A percentile compares a stretch with the other conserved stretches of the same genome.
Conservation (phyloP, 1,140 invertebrate genomes). For the Drosophila lowei region DNA sequence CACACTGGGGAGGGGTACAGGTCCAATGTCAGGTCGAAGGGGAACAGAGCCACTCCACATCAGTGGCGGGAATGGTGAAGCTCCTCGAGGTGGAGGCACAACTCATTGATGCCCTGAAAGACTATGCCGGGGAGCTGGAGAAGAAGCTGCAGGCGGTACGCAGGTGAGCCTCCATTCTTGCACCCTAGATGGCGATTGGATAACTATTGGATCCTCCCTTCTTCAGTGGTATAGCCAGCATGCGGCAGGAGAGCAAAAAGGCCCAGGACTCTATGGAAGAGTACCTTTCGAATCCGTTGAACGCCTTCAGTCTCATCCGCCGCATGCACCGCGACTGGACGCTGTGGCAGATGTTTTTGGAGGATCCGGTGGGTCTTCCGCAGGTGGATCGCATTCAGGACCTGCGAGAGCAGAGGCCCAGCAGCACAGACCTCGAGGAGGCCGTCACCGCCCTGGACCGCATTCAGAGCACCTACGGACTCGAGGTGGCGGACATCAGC, state of each 20-base stretch:
- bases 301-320: conserved; percentile 63
- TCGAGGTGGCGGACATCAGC: conserved; percentile 93
- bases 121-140: conserved; percentile 87
- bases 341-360: conserved; percentile 60
- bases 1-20: neutral
- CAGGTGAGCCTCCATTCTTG: conserved; percentile 28
- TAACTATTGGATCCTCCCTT: neutral
- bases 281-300: conserved; percentile 71
- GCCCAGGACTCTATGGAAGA: conserved; percentile 88
- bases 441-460: conserved; percentile 95
- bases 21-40: conserved; percentile 2
- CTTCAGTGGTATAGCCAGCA: conserved; percentile 29
- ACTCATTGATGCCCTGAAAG: conserved; percentile 91
- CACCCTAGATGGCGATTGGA: neutral
- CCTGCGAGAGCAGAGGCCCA: conserved; percentile 89
- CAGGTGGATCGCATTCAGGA: conserved; percentile 87
- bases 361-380: conserved; percentile 69
- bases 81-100: conserved; percentile 93
- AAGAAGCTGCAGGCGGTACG: conserved; percentile 56
- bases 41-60: conserved; percentile 85
- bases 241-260: conserved; percentile 87
- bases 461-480: conserved; percentile 96
- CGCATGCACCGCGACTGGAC: conserved; percentile 72
- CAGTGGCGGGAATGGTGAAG: conserved; percentile 93
- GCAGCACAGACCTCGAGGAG: conserved; percentile 94